Evolutionary conservation across 2,888 invertebrate genomes (phyloP), one percentile per base, ranked within the genome.

Genomic region (Metalampra italica): DNA sequence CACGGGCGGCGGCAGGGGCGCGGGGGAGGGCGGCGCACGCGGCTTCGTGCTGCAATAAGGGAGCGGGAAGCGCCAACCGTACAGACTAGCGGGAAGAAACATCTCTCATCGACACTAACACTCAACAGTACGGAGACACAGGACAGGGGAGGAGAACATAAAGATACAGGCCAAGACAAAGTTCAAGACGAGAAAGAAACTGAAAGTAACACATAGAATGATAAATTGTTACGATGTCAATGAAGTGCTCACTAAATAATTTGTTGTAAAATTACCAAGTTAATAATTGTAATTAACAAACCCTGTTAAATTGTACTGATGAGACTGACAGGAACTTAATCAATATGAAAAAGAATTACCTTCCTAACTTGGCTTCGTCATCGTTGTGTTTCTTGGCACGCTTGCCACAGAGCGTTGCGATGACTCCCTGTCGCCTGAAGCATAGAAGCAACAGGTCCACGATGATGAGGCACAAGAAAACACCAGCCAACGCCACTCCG

Each of bases 11-110:
- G 94, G 94, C 91, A 94, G 91, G 83, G 94, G 94, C 90, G 94
- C 91, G 87, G 93, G 94, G 88, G 93, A 94, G 75, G 94, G 94
- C 85, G 94, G 94, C 81, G 92, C 92, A 92, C 92, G 93, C 93
- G 90, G 93, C 94, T 90, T 94, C 92, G 95, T 95, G 93, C 96
- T 96, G 94, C 96, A 96, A 96, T 96, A 96, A 93, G 96, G 96
- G 94, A 96, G 94, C 92, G 96, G 96, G 93, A 96, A 96, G 93
- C 96, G 96, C 96, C 96, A 96, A 94, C 96, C 95, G 93, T 96
- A 96, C 93, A 96, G 94, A 95, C 96, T 96, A 94, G 83, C 85
- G 88, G 86, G 83, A 83, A 88, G 87, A 89, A 89, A 89, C 86
- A 89, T 89, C 88, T 89, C 88, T 87, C 86, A 89, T 87, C 88